Percentiles rank a stretch among this genome's conserved stretches.
Conservation (phyloP, 2,113 vertebrate genomes). For the Petrocephalus zakoni region DNA sequence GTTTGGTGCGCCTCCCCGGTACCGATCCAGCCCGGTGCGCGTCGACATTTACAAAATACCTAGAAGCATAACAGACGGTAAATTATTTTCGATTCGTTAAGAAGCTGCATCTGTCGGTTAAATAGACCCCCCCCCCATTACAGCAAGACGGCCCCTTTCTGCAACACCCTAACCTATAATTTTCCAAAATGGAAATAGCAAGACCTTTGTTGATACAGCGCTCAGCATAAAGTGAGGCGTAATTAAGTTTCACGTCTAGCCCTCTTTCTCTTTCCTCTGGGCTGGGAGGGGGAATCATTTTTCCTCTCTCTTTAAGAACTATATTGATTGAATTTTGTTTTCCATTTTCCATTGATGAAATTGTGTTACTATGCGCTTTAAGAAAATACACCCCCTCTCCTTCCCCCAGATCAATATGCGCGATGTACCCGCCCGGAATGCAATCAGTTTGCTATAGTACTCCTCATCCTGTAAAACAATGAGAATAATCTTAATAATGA, state of each 20-base stretch:
- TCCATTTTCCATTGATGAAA: slow-evolving; percentile 21
- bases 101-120: slow-evolving; percentile 37
- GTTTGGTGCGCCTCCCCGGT: not conserved
- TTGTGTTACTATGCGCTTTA: slow-evolving; percentile 10
- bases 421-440: slow-evolving; percentile 17
- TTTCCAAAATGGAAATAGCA: slow-evolving; percentile 29
- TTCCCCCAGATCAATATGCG: slow-evolving; percentile 1
- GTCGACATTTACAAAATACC: slow-evolving; percentile 37
- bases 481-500: slow-evolving; percentile 12
- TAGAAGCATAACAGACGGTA: slow-evolving; percentile 33
- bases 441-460: slow-evolving; percentile 20
- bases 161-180: slow-evolving; percentile 30
- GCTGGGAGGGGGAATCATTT: not conserved
- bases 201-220: slow-evolving; percentile 29
- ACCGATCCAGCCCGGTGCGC: not conserved
- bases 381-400: not conserved
- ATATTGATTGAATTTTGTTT: slow-evolving; percentile 23
- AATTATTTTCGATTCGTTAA: slow-evolving; percentile 37
- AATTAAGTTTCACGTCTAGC: slow-evolving; percentile 30
- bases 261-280: not conserved
- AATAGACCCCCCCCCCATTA: slow-evolving; percentile 39
- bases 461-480: slow-evolving; percentile 12
- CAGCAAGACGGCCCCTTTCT: slow-evolving; percentile 24
- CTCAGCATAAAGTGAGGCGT: slow-evolving; percentile 26
- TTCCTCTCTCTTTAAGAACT: not conserved